Evolutionary conservation across 2,113 vertebrate genomes (phyloP), one percentile per base, ranked within the genome.

Genomic region (Semicossyphus pulcher): DNA sequence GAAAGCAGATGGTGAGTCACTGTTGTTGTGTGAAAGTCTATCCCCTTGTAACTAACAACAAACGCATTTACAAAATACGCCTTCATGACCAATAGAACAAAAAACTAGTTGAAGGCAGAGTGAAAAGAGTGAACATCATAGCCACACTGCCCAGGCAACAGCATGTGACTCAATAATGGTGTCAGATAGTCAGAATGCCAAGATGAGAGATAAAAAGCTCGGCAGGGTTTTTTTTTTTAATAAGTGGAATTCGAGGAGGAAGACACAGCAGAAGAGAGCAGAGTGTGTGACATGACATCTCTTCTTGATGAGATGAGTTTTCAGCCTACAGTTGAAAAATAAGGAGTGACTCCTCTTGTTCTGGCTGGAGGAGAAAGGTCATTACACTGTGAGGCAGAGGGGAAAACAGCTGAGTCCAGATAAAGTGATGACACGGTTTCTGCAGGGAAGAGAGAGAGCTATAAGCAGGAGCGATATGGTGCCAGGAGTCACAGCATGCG

Each of bases 291-390:
- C 70, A 82, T 73, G 72, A 74, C 48, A 65, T 80, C 31, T 48
- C 31, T n/a, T 47, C 41, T 72, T 57, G 48, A 79, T 83, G 80
- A 87, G 54, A 81, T 77, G 80, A 72, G 49, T 72, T 80, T 76
- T 73, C 31, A 71, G 56, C 39, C 68, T 16, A 69, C 49, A 70
- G 57, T 54, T 59, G 67, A 75, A 74, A 80, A 84, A 44, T 47
- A 34, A 15, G 59, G 45, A 77, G 58, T 77, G 77, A 78, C 66
- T 76, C 28, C 20, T 80, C 49, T n/a, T 81, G 58, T 78, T 81
- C 58, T 84, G 78, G 62, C 41, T 69, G 75, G 39, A 70, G 47
- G 58, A 78, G 64, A 83, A 86, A 84, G 78, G 78, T 83, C 80
- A 83, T 86, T 80, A 71, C 9, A 57, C n/a, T 64, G 44, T 32